Conservation (phyloP, 2,113 vertebrate genomes). For the Seriola quinqueradiata region DNA sequence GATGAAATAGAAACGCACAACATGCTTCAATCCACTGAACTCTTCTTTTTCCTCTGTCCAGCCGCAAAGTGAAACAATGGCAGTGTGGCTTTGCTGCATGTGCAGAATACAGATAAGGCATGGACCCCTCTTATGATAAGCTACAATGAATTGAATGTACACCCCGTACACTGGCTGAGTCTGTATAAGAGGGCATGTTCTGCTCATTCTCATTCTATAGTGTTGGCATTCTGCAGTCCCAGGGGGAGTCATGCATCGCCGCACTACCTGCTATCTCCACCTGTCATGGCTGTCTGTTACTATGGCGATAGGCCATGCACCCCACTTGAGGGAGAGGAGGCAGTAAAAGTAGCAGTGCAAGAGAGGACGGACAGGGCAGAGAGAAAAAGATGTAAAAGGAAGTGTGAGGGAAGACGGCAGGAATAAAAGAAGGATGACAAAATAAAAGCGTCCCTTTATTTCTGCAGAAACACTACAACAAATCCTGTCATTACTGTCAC, state of each 20-base stretch:
- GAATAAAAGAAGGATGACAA: neutral
- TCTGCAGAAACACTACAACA: neutral
- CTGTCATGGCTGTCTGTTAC: slow-evolving; percentile 86
- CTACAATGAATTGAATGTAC: slow-evolving; percentile 2
- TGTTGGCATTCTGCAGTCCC: slow-evolving; percentile 70
- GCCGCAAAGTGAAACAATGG: slow-evolving; percentile 52
- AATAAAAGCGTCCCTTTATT: slow-evolving; percentile 22
- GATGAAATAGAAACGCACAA: slow-evolving; percentile 47
- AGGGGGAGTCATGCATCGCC: slow-evolving; percentile 74
- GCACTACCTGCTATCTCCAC: slow-evolving; percentile 82
- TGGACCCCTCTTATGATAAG: neutral
- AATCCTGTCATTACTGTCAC: slow-evolving; percentile 16
- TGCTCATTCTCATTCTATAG: slow-evolving; percentile 71
- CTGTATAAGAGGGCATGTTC: slow-evolving; percentile 38
- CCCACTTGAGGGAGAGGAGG: slow-evolving; percentile 46
- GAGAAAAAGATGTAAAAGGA: slow-evolving; percentile 28
- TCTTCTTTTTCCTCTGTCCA: slow-evolving; percentile 27
- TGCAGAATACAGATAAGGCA: slow-evolving; percentile 39
- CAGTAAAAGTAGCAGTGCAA: slow-evolving; percentile 18
- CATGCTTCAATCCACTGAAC: slow-evolving; percentile 25
- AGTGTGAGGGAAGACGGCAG: slow-evolving; percentile 48
- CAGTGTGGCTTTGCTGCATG: slow-evolving; percentile 43
- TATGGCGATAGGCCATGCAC: slow-evolving; percentile 83
- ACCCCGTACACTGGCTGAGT: slow-evolving; percentile 11
- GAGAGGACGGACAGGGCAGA: slow-evolving; percentile 50